Conservation (phyloP, 2,797 vertebrate genomes). For the Harpagifer antarcticus region DNA sequence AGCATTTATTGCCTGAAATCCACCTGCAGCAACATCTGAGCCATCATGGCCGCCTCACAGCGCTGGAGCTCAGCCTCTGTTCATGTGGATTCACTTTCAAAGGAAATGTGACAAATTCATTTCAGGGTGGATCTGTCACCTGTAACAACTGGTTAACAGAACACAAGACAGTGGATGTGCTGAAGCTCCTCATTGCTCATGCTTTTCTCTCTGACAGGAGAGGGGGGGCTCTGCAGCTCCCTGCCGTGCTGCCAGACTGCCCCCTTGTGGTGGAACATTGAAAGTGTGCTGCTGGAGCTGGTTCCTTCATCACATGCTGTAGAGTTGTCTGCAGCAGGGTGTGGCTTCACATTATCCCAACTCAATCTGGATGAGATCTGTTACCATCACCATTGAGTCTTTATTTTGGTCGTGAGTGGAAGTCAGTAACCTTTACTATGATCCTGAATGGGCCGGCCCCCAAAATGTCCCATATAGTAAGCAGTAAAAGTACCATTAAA, state of each 20-base stretch:
- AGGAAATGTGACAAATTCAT: slow-evolving; percentile 41
- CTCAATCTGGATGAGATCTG: background rate
- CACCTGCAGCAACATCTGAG: slow-evolving; percentile 29
- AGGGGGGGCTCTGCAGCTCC: background rate
- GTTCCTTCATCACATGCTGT: background rate
- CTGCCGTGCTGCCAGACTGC: slow-evolving; percentile 46
- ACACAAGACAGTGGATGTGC: slow-evolving; percentile 36
- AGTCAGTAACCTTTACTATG: background rate
- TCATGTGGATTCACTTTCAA: slow-evolving; percentile 47
- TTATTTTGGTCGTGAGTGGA: background rate
- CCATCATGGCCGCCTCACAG: background rate
- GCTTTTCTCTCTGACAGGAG: slow-evolving; percentile 2
- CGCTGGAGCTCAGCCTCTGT: slow-evolving; percentile 15
- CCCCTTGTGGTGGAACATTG: slow-evolving; percentile 41
- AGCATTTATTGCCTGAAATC: slow-evolving; percentile 6
- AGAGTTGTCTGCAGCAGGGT: background rate
- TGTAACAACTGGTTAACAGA: slow-evolving; percentile 44
- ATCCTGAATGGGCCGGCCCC: background rate
- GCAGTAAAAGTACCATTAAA: too few species aligned
- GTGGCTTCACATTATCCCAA: background rate
- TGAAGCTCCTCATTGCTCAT: slow-evolving; percentile 25
- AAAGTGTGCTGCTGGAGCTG: background rate
- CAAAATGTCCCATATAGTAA: background rate
- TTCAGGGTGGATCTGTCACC: slow-evolving; percentile 50
- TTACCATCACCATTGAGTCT: background rate